phyloP scores from a whole-genome alignment of 37 sponge, comb jelly and placozoan genomes.

The Beroe forskalii region DNA sequence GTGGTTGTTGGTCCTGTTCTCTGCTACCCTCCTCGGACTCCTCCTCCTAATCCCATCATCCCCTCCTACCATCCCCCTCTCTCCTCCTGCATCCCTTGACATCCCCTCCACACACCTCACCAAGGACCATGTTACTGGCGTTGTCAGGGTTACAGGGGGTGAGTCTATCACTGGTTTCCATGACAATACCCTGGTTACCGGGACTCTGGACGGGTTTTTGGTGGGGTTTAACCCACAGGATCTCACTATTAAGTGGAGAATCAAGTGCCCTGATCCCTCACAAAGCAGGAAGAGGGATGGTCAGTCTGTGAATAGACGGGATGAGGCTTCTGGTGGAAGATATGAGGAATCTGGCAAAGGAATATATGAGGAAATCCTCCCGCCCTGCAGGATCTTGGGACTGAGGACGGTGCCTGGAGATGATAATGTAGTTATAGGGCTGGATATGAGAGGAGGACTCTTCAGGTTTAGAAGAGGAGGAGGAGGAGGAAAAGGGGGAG shows the following conservation, averaged over 20 bases:
- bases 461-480: background rate
- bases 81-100: background rate
- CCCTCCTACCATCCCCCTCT: background rate
- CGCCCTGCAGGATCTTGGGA: conserved; percentile 22
- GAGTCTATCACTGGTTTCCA: background rate
- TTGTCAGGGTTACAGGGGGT: background rate
- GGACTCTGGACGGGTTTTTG: conserved; percentile 23
- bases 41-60: background rate
- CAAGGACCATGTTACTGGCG: background rate
- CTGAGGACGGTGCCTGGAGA: background rate
- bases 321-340: too few species aligned
- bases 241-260: conserved; percentile 1
- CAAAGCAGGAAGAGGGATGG: background rate
- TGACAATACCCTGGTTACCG: conserved; percentile 6
- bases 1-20: background rate
- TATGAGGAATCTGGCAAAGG: too few species aligned
- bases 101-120: conserved; percentile 1
- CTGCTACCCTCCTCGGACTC: background rate
- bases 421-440: background rate
- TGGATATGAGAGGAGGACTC: background rate
- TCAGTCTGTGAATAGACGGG: too few species aligned
- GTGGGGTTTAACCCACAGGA: background rate
- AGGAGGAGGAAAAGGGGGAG: too few species aligned
- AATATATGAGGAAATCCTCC: background rate
- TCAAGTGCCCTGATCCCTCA: background rate